Base-by-base conservation (phyloP, 2,113 vertebrate species). In the Mystacornis crossleyi region DNA sequence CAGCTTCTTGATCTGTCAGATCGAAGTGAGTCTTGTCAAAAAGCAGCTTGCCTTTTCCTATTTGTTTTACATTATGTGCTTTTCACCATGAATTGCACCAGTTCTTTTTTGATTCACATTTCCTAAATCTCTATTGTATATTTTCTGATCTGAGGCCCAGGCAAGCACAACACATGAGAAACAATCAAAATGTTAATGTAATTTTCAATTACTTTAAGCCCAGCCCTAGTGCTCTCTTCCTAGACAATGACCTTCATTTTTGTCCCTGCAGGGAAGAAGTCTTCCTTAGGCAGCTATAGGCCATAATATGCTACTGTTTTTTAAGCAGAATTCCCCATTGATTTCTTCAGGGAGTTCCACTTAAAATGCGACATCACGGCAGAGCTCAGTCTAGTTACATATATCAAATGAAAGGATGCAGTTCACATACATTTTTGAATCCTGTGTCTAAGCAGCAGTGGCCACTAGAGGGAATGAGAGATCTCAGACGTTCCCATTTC, bases 161-260 rank as follows among this genome's bases (percentile, higher is more conserved):
- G 47, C 55, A 86, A 90, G 34, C 18, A 31, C 62, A 89, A 51
- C 57, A 94, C 62, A 64, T 40, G 33, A 89, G 62, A 92, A 95
- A 89, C 71, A 93, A 93, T 97, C 86, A 96, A 92, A 94, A 95
- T 89, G 80, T 89, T 96, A 93, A 94, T 92, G 81, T 73, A 93
- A 81, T 60, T 93, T 96, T 90, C 81, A 95, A 72, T 97, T 95
- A 92, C 93, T 90, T 60, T 53, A 87, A 89, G 79, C 86, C 51
- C n/a, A 78, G 40, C 48, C 40, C 36, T 67, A 24, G 71, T 71
- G 55, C 71, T 51, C 47, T 83, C 31, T 90, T 93, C 66, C 62
- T 95, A 45, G 86, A 92, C 73, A 89, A 92, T 82, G 87, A 94
- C 92, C 92, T 94, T 95, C 54, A 71, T 94, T 95, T 96, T 96